Evolutionary conservation across 1,140 invertebrate species (phyloP).

Genomic region (Brachionus koreanus): DNA sequence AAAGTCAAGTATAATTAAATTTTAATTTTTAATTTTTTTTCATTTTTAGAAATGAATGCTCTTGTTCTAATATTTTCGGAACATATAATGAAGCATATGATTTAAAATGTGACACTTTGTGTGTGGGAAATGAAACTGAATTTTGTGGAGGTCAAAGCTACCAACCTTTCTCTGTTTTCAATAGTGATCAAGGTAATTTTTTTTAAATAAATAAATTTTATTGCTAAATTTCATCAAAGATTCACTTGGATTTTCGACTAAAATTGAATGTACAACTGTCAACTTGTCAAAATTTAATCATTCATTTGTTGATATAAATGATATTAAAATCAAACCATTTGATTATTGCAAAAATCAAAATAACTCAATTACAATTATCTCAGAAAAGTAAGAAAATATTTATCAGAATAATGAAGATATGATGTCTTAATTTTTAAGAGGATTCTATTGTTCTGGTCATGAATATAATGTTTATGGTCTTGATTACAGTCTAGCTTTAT

Average conservation of each 20-base stretch:
- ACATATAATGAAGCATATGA: not conserved
- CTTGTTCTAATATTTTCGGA: not conserved
- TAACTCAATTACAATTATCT: not conserved
- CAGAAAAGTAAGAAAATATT: not conserved
- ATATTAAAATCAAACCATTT: not conserved
- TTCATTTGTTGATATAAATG: not conserved
- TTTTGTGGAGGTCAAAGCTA: not conserved
- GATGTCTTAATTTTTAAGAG: not conserved
- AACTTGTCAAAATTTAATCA: not conserved
- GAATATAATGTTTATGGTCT: not conserved
- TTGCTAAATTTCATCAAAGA: not conserved
- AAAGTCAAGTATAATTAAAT: no score
- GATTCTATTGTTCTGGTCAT: not conserved
- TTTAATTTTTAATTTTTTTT: not conserved
- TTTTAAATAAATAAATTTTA: not conserved
- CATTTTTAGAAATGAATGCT: not conserved
- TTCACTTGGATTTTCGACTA: not conserved
- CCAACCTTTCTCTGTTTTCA: not conserved
- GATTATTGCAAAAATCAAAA: not conserved
- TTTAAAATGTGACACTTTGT: not conserved
- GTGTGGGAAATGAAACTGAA: not conserved
- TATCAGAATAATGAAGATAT: not conserved
- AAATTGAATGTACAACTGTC: not conserved
- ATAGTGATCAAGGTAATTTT: not conserved
- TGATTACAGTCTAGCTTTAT: not conserved